phyloP scores from a whole-genome alignment of 1,140 invertebrate genomes.

The Danaus melanippus region DNA sequence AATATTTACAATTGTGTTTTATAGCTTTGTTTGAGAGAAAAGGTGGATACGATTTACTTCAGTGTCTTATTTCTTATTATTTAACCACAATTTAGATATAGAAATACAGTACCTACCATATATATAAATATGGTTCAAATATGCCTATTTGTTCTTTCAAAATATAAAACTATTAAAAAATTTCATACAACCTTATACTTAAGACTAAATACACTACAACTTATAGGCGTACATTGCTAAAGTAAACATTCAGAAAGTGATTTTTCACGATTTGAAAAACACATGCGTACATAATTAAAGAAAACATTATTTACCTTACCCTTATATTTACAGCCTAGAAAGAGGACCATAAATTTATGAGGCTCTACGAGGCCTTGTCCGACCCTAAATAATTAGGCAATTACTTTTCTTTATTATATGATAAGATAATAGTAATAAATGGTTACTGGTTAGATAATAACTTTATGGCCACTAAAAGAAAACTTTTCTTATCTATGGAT shows the following conservation, averaged over 20 bases:
- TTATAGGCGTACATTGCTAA: too few relatives aligned
- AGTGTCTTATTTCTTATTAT: neutral
- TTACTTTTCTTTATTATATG: constrained; percentile 52
- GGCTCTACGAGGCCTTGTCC: constrained; percentile 23
- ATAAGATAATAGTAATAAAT: constrained; percentile 35
- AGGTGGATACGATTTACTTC: constrained; percentile 38
- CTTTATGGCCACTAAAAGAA: constrained; percentile 16
- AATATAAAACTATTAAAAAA: too few relatives aligned
- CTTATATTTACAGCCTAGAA: constrained; percentile 33
- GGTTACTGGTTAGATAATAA: constrained; percentile 16
- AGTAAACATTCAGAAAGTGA: too few relatives aligned
- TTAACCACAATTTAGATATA: too few relatives aligned
- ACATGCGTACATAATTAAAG: constrained; percentile 30
- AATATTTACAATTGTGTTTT: constrained; percentile 45
- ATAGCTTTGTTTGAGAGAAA: constrained; percentile 32
- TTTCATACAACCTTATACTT: too few relatives aligned
- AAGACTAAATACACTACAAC: too few relatives aligned
- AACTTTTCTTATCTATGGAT: constrained; percentile 2
- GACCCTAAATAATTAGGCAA: constrained; percentile 43
- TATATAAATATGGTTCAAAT: too few relatives aligned
- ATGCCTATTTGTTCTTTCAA: too few relatives aligned
- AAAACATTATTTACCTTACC: constrained; percentile 37
- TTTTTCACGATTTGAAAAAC: constrained; percentile 4
- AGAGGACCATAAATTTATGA: constrained; percentile 44
- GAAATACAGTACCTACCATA: too few relatives aligned